These are phyloP conservation scores for Marmota flaviventris DNA, from an alignment of 2,113 vertebrate species.

Conservation along the genomic window DNA sequence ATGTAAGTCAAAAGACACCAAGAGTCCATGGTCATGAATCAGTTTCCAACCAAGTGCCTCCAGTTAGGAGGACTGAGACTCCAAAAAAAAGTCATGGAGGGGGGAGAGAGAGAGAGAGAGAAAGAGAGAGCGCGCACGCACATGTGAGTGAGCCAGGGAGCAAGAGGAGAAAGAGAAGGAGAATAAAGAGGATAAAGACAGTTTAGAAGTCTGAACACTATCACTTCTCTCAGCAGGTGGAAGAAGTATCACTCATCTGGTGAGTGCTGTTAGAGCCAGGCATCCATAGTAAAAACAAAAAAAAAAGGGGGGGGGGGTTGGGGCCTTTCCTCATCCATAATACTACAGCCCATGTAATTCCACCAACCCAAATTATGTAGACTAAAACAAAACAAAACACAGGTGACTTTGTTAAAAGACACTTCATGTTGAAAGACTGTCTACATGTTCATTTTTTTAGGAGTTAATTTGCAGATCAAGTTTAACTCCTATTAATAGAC, in stretches of 20 bases:
- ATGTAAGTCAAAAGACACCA: background rate
- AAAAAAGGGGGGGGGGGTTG: too few species aligned
- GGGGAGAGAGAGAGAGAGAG: background rate
- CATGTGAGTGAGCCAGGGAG: background rate
- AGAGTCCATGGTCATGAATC: background rate
- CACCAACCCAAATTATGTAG: background rate
- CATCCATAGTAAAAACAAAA: background rate
- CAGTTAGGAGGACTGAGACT: background rate
- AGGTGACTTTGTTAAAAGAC: background rate
- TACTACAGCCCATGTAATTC: background rate
- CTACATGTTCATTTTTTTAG: background rate
- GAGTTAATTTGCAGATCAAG: background rate
- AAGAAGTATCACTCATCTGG: background rate
- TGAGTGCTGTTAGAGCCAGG: background rate
- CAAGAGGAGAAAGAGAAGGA: background rate
- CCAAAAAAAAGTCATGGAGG: background rate
- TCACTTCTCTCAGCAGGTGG: background rate
- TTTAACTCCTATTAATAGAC: background rate
- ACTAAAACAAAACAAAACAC: background rate
- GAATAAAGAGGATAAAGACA: background rate
- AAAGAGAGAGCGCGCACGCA: background rate
- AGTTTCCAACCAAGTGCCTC: background rate
- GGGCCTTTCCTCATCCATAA: constrained; percentile 37
- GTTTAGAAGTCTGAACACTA: background rate
- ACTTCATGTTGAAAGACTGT: constrained; percentile 8